Evolutionary conservation across 2,797 vertebrate species (phyloP).

Genomic region (Molossus alvarezi): DNA sequence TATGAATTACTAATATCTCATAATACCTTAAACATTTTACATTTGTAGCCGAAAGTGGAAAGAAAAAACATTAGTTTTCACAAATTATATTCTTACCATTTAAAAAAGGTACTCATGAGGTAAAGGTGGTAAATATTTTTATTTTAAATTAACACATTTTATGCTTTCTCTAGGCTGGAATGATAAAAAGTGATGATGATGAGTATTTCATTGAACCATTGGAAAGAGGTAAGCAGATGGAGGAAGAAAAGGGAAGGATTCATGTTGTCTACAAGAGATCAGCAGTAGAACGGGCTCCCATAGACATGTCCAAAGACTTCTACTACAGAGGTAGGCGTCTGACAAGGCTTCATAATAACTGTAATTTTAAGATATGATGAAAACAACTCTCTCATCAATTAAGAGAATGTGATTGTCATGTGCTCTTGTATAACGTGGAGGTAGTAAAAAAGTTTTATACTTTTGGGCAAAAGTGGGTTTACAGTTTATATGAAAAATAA

Average conservation of each 20-base stretch:
- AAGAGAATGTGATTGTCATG: not conserved
- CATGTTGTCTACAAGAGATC: slow-evolving; percentile 97
- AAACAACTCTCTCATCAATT: not conserved
- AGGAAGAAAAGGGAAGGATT: slow-evolving; percentile 95
- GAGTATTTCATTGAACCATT: slow-evolving; percentile 99
- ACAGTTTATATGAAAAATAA: not conserved
- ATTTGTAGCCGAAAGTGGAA: slow-evolving; percentile 40
- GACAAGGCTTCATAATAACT: not conserved
- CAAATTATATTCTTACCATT: slow-evolving; percentile 14
- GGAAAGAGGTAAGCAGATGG: slow-evolving; percentile 96
- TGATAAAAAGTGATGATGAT: slow-evolving; percentile 96
- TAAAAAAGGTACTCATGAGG: not conserved
- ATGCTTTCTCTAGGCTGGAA: slow-evolving; percentile 93
- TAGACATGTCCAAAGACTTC: slow-evolving; percentile 90
- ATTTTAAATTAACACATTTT: slow-evolving; percentile 56
- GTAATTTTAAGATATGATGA: not conserved
- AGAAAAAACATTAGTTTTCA: slow-evolving; percentile 5
- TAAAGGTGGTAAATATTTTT: not conserved
- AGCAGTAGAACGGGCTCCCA: slow-evolving; percentile 88
- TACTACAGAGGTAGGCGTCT: slow-evolving; percentile 87
- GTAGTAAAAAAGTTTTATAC: not conserved
- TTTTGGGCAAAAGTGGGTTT: not conserved
- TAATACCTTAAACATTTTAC: slow-evolving; percentile 27
- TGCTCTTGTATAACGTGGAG: not conserved
- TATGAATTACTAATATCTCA: slow-evolving; percentile 23